phyloP scores from a whole-genome alignment of 2,113 vertebrate species.

The Tylochromis polylepis region DNA sequence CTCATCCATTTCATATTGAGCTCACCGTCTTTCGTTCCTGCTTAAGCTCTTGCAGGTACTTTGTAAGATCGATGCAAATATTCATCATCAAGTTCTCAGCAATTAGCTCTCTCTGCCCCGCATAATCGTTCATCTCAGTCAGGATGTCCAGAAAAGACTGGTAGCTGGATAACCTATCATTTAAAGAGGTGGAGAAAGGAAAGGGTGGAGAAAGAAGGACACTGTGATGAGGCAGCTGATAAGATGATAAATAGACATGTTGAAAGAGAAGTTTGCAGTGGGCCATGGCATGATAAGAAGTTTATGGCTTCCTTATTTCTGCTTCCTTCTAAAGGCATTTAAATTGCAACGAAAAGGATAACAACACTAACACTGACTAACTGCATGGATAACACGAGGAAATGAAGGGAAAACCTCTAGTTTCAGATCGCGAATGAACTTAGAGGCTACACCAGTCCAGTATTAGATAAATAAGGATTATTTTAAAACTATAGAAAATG shows the following conservation, averaged over 20 bases:
- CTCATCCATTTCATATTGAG: neutral
- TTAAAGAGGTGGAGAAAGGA: constrained; percentile 14
- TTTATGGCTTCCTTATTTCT: constrained; percentile 38
- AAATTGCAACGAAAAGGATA: neutral
- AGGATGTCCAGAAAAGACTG: constrained; percentile 83
- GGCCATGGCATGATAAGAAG: constrained; percentile 16
- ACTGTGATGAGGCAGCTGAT: constrained; percentile 20
- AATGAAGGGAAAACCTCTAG: neutral
- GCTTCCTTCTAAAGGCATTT: constrained; percentile 38
- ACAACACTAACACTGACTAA: neutral
- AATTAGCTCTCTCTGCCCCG: constrained; percentile 85
- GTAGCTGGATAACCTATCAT: constrained; percentile 80
- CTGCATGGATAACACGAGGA: neutral
- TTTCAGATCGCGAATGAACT: neutral
- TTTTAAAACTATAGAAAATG: neutral
- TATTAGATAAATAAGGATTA: neutral
- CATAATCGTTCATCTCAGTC: constrained; percentile 87
- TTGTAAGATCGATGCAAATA: constrained; percentile 84
- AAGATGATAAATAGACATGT: constrained; percentile 2
- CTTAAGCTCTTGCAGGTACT: constrained; percentile 85
- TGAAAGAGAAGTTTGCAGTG: neutral
- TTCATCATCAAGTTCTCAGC: constrained; percentile 83
- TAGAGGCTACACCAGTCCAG: neutral
- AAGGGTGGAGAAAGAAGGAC: constrained; percentile 24
- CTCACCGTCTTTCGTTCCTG: constrained; percentile 85